Base-by-base conservation (phyloP, 2,888 invertebrate species). In the Heterodera filipjevi region DNA sequence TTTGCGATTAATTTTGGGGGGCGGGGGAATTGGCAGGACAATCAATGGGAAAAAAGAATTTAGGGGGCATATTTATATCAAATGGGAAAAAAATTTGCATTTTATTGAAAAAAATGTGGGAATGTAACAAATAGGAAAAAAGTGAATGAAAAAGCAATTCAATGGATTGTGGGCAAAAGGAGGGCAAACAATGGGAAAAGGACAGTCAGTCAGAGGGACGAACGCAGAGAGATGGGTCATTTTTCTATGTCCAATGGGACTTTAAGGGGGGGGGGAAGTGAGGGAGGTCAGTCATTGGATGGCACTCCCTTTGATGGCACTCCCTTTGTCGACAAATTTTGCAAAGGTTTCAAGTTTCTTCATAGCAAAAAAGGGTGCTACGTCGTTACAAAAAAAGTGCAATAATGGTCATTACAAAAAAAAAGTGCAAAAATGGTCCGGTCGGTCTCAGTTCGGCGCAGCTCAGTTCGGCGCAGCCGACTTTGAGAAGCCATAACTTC, bases 211-310 rank as follows among this genome's bases (percentile, higher is more conserved):
- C n/a, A 59, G 27, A 16, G 49, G 16, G 22, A 14, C 16, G 16
- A 22, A 22, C 0, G n/a, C n/a, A 10, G 59, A 22, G 49, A 16
- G 49, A 49, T 3, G 59, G 59, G 59, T 59, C 59, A 27, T 59
- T 59, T 59, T n/a, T 27, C 27, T 59, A 27, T 27, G 27, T 59
- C 27, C 59, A 27, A n/a, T 59, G 59, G 27, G n/a, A n/a, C n/a
- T n/a, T 59, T n/a, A 22, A 59, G 22, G 59, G 59, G n/a, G n/a
- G 59, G n/a, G 59, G 59, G 59, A 59, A 59, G n/a, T n/a, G 59
- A 27, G n/a, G 59, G 59, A 27, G 59, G 59, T 49, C 49, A 49
- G 49, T 14, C 19, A 16, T 12, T 16, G 12, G 8, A 39, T 39
- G 49, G 49, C 53, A 53, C 53, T 19, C 53, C 53, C 19, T 53